Percentiles rank a stretch among this genome's conserved stretches.
phyloP scores from a whole-genome alignment of 2,113 vertebrate genomes.

The Barnardius zonarius region DNA sequence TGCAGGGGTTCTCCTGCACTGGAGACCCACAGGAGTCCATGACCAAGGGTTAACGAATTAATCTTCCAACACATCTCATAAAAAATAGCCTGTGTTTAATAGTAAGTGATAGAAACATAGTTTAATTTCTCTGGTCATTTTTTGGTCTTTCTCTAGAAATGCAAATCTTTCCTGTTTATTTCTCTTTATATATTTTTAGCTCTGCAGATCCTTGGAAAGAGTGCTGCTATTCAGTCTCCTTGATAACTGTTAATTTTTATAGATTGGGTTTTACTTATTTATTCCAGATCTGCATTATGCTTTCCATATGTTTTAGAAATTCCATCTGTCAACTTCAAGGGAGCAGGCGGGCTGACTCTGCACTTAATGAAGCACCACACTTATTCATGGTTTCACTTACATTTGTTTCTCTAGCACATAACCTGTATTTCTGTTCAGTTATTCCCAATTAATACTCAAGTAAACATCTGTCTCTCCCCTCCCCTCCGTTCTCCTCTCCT shows the following conservation, averaged over 20 bases:
- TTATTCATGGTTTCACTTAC: background rate
- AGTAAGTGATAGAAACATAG: background rate
- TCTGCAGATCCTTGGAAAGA: background rate
- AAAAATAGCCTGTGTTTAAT: constrained; percentile 13
- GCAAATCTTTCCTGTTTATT: background rate
- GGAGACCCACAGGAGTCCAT: constrained; percentile 21
- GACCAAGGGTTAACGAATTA: constrained; percentile 23
- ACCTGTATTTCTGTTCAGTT: background rate
- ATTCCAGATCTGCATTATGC: background rate
- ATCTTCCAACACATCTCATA: background rate
- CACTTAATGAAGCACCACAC: background rate
- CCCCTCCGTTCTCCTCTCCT: background rate
- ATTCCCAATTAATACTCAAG: background rate
- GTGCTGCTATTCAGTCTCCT: background rate
- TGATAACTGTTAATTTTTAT: background rate
- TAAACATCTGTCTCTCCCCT: background rate
- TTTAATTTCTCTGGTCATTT: background rate
- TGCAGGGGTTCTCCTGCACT: constrained; percentile 36
- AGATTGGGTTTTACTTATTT: background rate
- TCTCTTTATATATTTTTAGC: background rate
- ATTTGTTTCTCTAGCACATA: background rate
- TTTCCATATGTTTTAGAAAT: background rate
- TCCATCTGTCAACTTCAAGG: background rate
- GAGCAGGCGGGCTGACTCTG: background rate
- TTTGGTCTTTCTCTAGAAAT: background rate